Evolutionary conservation across 2,113 vertebrate species (phyloP).

Genomic region (Melanotaenia duboulayi): DNA sequence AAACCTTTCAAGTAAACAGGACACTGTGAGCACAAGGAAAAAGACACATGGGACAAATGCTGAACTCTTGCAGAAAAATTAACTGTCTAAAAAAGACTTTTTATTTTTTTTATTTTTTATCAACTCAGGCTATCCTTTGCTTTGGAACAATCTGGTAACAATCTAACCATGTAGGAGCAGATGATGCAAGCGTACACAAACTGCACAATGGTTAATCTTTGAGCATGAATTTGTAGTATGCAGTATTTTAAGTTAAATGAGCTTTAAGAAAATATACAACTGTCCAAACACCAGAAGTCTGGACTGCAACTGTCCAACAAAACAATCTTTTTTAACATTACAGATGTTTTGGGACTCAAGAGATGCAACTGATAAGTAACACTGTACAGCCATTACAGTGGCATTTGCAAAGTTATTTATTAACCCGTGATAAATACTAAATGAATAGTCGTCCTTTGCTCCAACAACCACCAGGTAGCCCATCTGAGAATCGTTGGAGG

Average conservation of each 20-base stretch:
- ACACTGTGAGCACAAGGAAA: slow-evolving; percentile 4
- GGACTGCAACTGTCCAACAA: neutral
- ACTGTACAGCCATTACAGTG: too few species aligned
- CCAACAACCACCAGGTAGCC: too few species aligned
- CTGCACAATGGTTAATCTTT: neutral
- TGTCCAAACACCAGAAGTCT: neutral
- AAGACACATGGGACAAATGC: neutral
- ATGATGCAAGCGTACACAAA: too few species aligned
- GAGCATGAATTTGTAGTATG: neutral
- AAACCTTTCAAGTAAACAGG: slow-evolving; percentile 12
- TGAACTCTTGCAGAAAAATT: neutral
- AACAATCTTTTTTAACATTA: too few species aligned
- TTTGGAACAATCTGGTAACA: neutral
- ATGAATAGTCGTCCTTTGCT: too few species aligned
- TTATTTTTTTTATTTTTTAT: too few species aligned
- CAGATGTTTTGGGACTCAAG: too few species aligned
- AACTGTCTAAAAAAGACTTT: neutral
- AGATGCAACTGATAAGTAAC: too few species aligned
- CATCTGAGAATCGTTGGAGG: too few species aligned
- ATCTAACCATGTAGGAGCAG: neutral
- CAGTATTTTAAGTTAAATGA: neutral
- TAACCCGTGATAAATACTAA: too few species aligned
- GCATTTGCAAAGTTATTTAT: too few species aligned
- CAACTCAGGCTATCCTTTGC: neutral
- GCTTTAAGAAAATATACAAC: neutral